Percentiles rank a stretch among this genome's conserved stretches.
Evolutionary conservation across 2,797 vertebrate species (phyloP).

Genomic region (Bovichtus variegatus): DNA sequence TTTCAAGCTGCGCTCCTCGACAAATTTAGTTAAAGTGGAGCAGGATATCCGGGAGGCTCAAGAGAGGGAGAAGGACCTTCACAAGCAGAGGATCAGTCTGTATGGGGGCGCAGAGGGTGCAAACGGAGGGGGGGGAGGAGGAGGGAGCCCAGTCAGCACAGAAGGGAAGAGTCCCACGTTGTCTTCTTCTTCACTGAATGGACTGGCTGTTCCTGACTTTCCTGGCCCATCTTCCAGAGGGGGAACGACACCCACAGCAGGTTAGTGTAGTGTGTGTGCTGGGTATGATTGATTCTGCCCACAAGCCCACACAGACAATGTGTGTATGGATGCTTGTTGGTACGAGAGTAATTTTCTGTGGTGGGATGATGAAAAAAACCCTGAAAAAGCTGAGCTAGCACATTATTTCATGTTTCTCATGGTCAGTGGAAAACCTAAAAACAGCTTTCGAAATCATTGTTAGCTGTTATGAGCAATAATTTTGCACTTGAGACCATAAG

Average conservation of each 20-base stretch:
- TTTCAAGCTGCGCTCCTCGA: slow-evolving; percentile 84
- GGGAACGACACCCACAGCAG: slow-evolving; percentile 52
- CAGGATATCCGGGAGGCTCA: slow-evolving; percentile 87
- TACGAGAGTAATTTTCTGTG: slow-evolving; percentile 17
- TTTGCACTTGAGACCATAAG: slow-evolving; percentile 34
- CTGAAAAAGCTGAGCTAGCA: slow-evolving; percentile 51
- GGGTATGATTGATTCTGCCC: neutral
- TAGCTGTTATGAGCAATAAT: slow-evolving; percentile 48
- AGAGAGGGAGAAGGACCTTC: slow-evolving; percentile 88
- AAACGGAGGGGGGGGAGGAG: slow-evolving; percentile 4
- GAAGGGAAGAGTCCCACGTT: slow-evolving; percentile 26
- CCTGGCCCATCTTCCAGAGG: slow-evolving; percentile 30
- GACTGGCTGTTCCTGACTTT: slow-evolving; percentile 32
- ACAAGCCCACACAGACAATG: slow-evolving; percentile 11
- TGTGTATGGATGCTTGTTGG: neutral
- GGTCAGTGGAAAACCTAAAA: slow-evolving; percentile 53
- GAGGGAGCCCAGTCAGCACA: slow-evolving; percentile 11
- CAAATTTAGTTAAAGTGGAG: slow-evolving; percentile 81
- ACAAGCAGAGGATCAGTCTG: slow-evolving; percentile 83
- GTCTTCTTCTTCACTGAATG: slow-evolving; percentile 46
- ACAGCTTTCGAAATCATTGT: slow-evolving; percentile 34
- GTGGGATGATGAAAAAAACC: slow-evolving; percentile 60
- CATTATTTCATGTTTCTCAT: slow-evolving; percentile 55
- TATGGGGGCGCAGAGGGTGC: slow-evolving; percentile 75
- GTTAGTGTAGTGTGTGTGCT: slow-evolving; percentile 66